Base-by-base conservation (phyloP, 2,888 invertebrate genomes). In the Macropis europaea region DNA sequence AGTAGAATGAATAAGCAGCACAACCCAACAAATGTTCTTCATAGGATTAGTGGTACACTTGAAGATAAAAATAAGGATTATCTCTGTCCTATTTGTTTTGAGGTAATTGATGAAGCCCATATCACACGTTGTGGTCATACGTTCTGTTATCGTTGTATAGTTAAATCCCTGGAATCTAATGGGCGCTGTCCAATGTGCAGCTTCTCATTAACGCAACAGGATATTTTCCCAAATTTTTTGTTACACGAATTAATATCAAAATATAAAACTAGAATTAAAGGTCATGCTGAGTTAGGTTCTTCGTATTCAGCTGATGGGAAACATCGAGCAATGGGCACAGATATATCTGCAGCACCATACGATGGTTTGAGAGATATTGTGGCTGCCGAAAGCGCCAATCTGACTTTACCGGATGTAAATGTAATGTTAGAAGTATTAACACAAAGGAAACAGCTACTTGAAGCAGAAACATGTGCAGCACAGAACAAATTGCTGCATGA, bases 51-150 rank as follows among this genome's bases (percentile, higher is more conserved):
- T 1, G 93, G 93, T 48, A 92, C 93, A 0, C 90, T 93, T 1
- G 94, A 94, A 79, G 94, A 94, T 83, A 94, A 94, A 90, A 93
- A 93, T 86, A 92, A 92, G 79, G 94, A 94, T 86, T 92, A 91
- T 77, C 90, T 93, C 54, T 96, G 97, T 87, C 96, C 97, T 0
- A 95, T 97, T 56, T 98, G 98, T 90, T 96, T 97, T 90, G 96
- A 97, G 89, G 91, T 96, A 48, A 96, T 97, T 70, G 95, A 95
- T 79, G 97, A 97, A 89, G 97, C 97, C 0, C 95, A 97, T 90
- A 96, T 97, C 85, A 97, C 97, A 0, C 94, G 95, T 79, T 97
- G 98, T 90, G 97, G 97, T 0, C 97, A 98, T 89, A 97, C 97
- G 1, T 98, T 96, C 91, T 98, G 98, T 90, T 94, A 93, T 86